Conservation (phyloP, 2,888 invertebrate genomes). For the Sycophila texana region DNA sequence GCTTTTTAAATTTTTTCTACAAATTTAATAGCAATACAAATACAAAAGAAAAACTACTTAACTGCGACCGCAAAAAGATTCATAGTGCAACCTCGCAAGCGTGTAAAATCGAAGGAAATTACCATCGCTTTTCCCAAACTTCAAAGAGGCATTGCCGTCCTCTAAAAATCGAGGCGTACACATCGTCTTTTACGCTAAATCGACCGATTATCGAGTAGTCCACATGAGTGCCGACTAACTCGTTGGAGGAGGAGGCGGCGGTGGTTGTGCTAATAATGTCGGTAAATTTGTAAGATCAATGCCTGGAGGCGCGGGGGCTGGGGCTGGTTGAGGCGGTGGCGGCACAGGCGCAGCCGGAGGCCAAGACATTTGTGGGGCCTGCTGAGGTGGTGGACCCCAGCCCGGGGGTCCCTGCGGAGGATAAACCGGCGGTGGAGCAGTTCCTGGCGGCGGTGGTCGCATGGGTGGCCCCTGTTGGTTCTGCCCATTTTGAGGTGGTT, state of each 20-base stretch:
- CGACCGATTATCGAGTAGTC: too few relatives aligned
- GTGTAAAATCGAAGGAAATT: neutral
- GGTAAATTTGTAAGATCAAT: constrained; percentile 78
- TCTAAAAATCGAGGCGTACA: neutral
- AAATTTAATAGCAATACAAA: too few relatives aligned
- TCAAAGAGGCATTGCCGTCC: neutral
- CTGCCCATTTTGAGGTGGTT: constrained; percentile 60
- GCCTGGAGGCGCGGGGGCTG: constrained; percentile 76
- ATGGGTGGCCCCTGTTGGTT: constrained; percentile 64
- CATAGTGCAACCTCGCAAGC: neutral
- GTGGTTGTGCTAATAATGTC: constrained; percentile 81
- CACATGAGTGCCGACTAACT: constrained; percentile 64
- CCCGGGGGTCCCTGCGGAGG: constrained; percentile 64
- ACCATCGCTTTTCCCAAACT: too few relatives aligned
- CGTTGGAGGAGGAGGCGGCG: constrained; percentile 81
- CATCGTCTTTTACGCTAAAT: neutral
- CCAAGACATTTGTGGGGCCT: constrained; percentile 19
- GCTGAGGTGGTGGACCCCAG: constrained; percentile 58
- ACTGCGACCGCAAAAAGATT: constrained; percentile 16
- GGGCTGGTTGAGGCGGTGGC: constrained; percentile 77
- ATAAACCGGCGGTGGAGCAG: constrained; percentile 72
- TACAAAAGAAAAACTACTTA: too few relatives aligned
- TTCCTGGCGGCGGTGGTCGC: constrained; percentile 73
- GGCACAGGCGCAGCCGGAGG: constrained; percentile 63
- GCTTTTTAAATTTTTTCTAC: too few relatives aligned